Evolutionary conservation across 2,888 invertebrate genomes (phyloP), one percentile per base, ranked within the genome.

Genomic region (Mamestra brassicae): DNA sequence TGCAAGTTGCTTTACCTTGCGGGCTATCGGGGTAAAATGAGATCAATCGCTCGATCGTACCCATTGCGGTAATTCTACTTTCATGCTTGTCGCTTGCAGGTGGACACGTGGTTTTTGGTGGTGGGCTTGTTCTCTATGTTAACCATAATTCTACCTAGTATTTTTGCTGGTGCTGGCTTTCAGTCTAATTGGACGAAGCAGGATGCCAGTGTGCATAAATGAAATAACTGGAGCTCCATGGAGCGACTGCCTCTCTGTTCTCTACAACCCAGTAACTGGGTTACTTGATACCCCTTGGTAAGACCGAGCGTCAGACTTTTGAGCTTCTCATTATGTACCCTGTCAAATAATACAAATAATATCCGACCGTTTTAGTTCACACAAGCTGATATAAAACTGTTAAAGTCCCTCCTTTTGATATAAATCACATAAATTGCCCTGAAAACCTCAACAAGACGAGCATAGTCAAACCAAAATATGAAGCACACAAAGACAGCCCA

Each of bases 401-500:
- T 4, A 57, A 26, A 55, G 6, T 55, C 15, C n/a, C 1, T 5
- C 3, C n/a, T 54, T 17, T 55, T 55, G 11, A 26, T 3, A 7
- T 55, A 8, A 4, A 45, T 61, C 45, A 7, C 15, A 62, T 26
- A 62, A 45, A 62, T 62, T 5, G 26, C 26, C 26, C 26, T 26
- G 26, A 26, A 26, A 26, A n/a, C 0, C 45, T n/a, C 15, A 4
- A 68, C 5, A 50, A 58, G 5, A 54, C 45, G 36, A 61, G 11
- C 26, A 10, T 64, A 58, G 67, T 10, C 26, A 50, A 64, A 55
- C 57, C 54, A 73, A 66, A 80, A 80, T 77, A 74, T 62, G 71
- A 71, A 57, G 17, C 45, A 69, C 66, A 70, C 71, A 82, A 79
- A 82, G 60, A 67, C 66, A 45, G 42, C 45, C 36, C 63, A 57